Evolutionary conservation across 2,888 invertebrate genomes (phyloP).

Genomic region (Eubasilissa splendida): DNA sequence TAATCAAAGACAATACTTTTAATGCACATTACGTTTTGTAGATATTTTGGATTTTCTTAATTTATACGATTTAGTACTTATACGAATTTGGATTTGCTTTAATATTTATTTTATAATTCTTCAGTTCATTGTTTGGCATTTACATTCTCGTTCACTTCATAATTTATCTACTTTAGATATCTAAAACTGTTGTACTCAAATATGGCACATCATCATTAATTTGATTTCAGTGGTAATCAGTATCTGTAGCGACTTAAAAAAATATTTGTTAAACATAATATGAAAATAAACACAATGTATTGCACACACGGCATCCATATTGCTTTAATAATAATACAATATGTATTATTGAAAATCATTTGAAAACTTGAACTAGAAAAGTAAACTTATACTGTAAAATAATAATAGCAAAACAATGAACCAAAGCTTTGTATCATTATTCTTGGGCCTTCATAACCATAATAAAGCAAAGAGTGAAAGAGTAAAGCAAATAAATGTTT

Average conservation of each 20-base stretch:
- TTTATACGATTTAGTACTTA: constrained; percentile 7
- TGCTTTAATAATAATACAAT: constrained; percentile 20
- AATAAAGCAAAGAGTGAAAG: too few relatives aligned
- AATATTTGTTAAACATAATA: constrained; percentile 4
- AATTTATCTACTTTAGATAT: too few relatives aligned
- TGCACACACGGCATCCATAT: constrained; percentile 21
- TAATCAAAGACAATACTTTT: constrained; percentile 34
- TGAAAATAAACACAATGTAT: constrained; percentile 2
- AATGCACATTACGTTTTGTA: constrained; percentile 22
- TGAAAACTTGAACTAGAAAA: constrained; percentile 5
- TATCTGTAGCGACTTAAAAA: constrained; percentile 12
- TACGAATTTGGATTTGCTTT: too few relatives aligned
- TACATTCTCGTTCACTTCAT: too few relatives aligned
- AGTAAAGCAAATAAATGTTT: too few relatives aligned
- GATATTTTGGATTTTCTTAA: constrained; percentile 22
- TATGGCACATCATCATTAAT: background rate
- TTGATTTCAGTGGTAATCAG: constrained; percentile 30
- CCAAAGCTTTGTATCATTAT: too few relatives aligned
- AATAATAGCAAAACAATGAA: too few relatives aligned
- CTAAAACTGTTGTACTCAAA: too few relatives aligned
- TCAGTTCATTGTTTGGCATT: background rate
- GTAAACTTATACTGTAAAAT: too few relatives aligned
- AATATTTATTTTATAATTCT: background rate
- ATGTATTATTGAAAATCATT: constrained; percentile 15
- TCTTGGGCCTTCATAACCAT: too few relatives aligned